Evolutionary conservation across 2,888 invertebrate genomes (phyloP), one percentile per base, ranked within the genome.

Genomic region (Apotomis turbidana): DNA sequence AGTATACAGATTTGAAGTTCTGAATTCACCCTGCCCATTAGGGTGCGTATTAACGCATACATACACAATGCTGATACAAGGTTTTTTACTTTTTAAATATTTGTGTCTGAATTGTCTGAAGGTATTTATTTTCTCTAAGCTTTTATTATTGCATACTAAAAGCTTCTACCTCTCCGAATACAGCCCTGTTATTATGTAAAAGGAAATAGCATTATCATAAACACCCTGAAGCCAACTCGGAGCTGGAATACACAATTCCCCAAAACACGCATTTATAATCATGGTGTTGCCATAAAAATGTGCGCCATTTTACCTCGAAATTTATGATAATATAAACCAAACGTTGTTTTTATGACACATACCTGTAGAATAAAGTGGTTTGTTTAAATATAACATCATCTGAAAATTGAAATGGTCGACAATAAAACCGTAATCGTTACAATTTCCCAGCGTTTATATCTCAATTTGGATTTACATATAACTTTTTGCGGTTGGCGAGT

Each of bases 221-320:
- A 59, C 58, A 15, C 36, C 15, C 60, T 15, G 54, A 15, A 52
- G 58, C 8, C 44, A 27, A 8, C 55, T 27, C 6, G 13, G 10
- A 71, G 38, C 49, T 15, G 41, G 71, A 68, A 63, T 63, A 68
- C 58, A 62, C 62, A 72, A 68, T 72, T 59, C 58, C 8, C 58
- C 54, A 57, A 72, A 72, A 68, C 46, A 63, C 62, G 59, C 68
- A 72, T 72, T 72, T 63, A 63, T 72, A 72, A 72, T 72, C 62
- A 72, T 59, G 49, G 63, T 15, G 15, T 46, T 52, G 59, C 46
- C 59, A 72, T 68, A 68, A 72, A 72, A 63, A 72, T 44, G 57
- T 49, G 52, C 62, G 51, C 44, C 6, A 9, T 51, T 9, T 13
- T 41, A 41, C 67, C 58, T 46, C 58, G 10, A 58, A 68, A 68